A percentile compares a stretch with the other conserved stretches of the same genome.
phyloP scores from a whole-genome alignment of 2,113 vertebrate genomes.

The Alligator mississippiensis region DNA sequence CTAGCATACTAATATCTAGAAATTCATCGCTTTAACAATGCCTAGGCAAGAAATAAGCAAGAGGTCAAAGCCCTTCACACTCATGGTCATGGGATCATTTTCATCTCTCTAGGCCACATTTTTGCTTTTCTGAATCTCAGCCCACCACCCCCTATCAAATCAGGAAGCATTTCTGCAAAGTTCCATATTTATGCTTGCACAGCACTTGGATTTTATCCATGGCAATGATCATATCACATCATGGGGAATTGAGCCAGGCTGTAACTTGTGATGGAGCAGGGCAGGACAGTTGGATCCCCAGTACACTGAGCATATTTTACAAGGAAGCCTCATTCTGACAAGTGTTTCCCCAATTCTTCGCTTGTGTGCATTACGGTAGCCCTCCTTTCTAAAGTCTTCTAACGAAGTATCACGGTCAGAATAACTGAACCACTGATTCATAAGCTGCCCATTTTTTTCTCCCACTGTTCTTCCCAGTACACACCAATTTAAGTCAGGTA shows the following conservation, averaged over 20 bases:
- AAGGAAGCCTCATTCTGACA: background rate
- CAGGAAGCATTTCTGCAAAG: background rate
- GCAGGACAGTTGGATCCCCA: background rate
- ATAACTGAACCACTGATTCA: background rate
- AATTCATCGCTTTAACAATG: slow-evolving; percentile 54
- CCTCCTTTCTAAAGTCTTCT: background rate
- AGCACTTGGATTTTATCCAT: background rate
- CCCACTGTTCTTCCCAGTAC: background rate
- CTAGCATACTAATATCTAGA: slow-evolving; percentile 65
- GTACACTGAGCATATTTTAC: background rate
- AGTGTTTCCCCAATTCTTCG: background rate
- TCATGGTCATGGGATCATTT: background rate
- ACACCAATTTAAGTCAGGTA: background rate
- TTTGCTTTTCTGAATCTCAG: slow-evolving; percentile 16
- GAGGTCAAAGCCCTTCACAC: slow-evolving; percentile 30
- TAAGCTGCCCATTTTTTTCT: background rate
- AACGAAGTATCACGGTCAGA: background rate
- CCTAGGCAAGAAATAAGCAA: slow-evolving; percentile 57
- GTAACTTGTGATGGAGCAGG: background rate
- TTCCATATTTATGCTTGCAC: background rate
- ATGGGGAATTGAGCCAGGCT: background rate
- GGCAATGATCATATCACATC: background rate
- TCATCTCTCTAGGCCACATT: background rate
- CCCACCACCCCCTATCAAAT: background rate
- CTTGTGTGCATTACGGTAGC: background rate